These are phyloP conservation scores for Beris morrisii DNA, from an alignment of 2,888 invertebrate genomes.

Conservation along the genomic window DNA sequence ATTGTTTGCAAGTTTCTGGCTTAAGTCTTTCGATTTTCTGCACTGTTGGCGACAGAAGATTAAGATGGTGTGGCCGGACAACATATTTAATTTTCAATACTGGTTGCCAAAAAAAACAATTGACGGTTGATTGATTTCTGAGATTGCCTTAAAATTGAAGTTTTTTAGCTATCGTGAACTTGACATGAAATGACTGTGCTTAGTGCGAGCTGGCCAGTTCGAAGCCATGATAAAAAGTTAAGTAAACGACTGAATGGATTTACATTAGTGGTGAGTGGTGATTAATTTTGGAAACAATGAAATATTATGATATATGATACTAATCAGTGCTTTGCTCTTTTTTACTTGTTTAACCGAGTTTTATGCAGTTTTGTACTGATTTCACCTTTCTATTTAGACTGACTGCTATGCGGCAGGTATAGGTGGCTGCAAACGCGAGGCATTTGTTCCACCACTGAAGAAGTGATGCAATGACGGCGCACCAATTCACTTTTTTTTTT, in stretches of 20 bases:
- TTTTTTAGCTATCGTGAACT: no score
- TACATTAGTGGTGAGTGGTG: slow-evolving; percentile 12
- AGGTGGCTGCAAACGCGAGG: neutral
- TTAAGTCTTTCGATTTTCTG: slow-evolving; percentile 9
- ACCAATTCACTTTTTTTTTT: slow-evolving; percentile 9
- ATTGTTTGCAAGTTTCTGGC: slow-evolving; percentile 9
- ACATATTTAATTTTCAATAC: no score
- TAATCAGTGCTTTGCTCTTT: slow-evolving; percentile 18
- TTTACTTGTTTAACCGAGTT: neutral
- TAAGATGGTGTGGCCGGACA: no score
- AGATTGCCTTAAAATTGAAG: no score
- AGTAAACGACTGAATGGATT: neutral
- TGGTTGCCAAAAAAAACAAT: no score
- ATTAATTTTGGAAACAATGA: slow-evolving; percentile 31
- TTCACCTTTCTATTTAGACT: slow-evolving; percentile 29
- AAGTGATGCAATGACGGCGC: slow-evolving; percentile 15
- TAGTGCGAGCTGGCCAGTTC: slow-evolving; percentile 1
- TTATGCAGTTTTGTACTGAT: slow-evolving; percentile 5
- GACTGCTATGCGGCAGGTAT: slow-evolving; percentile 14
- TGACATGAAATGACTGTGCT: no score
- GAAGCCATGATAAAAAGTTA: neutral
- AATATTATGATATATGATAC: slow-evolving; percentile 10
- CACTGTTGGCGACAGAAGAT: no score
- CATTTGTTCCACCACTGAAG: neutral
- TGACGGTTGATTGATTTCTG: no score